Percentiles rank a stretch among this genome's conserved stretches.
Conservation (phyloP, 2,113 vertebrate species). For the Stigmatopora argus region DNA sequence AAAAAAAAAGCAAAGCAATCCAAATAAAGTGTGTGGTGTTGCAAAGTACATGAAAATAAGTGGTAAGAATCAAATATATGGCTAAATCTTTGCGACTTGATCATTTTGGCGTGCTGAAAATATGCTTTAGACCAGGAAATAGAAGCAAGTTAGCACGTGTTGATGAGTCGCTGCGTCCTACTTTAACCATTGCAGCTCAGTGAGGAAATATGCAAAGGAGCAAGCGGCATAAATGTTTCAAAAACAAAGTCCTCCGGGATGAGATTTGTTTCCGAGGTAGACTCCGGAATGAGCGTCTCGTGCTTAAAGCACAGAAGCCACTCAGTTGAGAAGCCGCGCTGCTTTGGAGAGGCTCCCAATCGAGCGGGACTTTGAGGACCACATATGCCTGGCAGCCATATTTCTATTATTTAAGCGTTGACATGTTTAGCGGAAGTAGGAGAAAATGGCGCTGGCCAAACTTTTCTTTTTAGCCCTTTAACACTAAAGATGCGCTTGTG, state of each 20-base stretch:
- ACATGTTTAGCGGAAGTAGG: conserved; percentile 16
- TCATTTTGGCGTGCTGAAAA: no score
- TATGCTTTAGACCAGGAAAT: neutral
- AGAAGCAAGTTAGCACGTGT: neutral
- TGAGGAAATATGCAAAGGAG: conserved; percentile 37
- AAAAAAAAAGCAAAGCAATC: no score
- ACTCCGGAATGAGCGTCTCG: conserved; percentile 31
- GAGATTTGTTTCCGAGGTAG: conserved; percentile 38
- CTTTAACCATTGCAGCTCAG: conserved; percentile 33
- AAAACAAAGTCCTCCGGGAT: conserved; percentile 24
- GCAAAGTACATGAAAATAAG: no score
- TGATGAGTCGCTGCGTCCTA: conserved; percentile 30
- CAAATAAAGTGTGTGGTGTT: no score
- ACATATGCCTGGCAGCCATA: conserved; percentile 19
- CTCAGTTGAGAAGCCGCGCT: conserved; percentile 24
- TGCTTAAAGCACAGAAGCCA: conserved; percentile 5
- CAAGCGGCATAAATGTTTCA: conserved; percentile 42
- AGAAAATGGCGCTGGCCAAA: conserved; percentile 3
- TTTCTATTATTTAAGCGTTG: conserved; percentile 39
- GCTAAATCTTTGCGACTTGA: no score
- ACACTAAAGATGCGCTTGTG: neutral
- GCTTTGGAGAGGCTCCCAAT: conserved; percentile 19
- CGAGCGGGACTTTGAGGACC: conserved; percentile 10
- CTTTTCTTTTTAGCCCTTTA: conserved; percentile 21
- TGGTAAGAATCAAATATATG: no score